A percentile compares a stretch with the other conserved stretches of the same genome.
Evolutionary conservation across 2,113 vertebrate genomes (phyloP).

Genomic region (Seriola quinqueradiata): DNA sequence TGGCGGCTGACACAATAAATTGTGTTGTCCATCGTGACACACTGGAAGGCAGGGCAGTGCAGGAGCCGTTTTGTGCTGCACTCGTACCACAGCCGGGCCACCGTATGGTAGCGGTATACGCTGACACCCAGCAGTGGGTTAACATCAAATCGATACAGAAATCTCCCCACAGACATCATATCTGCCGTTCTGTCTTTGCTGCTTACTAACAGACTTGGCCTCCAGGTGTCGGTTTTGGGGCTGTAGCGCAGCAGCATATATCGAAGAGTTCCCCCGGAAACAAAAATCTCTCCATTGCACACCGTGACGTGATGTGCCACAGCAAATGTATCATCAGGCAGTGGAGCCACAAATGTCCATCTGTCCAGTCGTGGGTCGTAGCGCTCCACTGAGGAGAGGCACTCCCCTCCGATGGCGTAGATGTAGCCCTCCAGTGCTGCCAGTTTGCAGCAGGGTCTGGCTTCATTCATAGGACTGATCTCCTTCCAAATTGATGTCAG

Average conservation of each 20-base stretch:
- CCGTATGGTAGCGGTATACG: constrained; percentile 89
- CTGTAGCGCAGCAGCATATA: constrained; percentile 89
- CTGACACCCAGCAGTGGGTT: constrained; percentile 85
- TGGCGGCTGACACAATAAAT: constrained; percentile 89
- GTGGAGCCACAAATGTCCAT: constrained; percentile 89
- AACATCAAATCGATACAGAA: constrained; percentile 93
- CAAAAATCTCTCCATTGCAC: constrained; percentile 89
- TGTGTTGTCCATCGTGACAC: constrained; percentile 77
- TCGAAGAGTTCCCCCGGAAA: constrained; percentile 90
- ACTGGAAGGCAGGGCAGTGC: constrained; percentile 85
- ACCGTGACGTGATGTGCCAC: constrained; percentile 90
- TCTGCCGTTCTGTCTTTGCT: constrained; percentile 86
- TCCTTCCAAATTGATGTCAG: constrained; percentile 91
- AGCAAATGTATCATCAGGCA: constrained; percentile 92
- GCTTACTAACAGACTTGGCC: constrained; percentile 71
- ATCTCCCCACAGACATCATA: constrained; percentile 86
- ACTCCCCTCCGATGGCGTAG: constrained; percentile 95
- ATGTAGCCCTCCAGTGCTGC: constrained; percentile 90
- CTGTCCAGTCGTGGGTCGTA: constrained; percentile 91
- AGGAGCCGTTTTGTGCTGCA: constrained; percentile 80
- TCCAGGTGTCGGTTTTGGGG: constrained; percentile 85
- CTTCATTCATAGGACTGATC: constrained; percentile 91
- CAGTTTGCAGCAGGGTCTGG: constrained; percentile 91
- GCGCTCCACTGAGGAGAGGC: constrained; percentile 90
- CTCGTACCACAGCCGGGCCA: constrained; percentile 91